phyloP scores from a whole-genome alignment of 2,888 invertebrate species.

The Ochropleura plecta region DNA sequence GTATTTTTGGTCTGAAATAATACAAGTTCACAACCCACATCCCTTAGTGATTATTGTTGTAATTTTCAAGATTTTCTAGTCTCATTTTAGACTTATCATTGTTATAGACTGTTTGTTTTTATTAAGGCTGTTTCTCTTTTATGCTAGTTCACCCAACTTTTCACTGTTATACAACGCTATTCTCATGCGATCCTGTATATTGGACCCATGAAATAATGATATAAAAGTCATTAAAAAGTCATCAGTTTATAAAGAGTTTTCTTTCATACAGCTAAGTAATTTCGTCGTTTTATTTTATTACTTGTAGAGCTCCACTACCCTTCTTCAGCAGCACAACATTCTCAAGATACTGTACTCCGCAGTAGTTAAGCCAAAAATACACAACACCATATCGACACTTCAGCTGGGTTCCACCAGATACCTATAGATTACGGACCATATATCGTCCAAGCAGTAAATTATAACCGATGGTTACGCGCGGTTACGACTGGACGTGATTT shows the following conservation, averaged over 20 bases:
- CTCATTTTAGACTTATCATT: background rate
- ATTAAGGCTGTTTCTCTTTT: background rate
- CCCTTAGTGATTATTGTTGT: background rate
- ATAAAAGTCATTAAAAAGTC: no score
- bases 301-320: background rate
- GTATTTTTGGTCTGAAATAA: constrained; percentile 12
- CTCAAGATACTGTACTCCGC: background rate
- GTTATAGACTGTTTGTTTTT: background rate
- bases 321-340: background rate
- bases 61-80: background rate
- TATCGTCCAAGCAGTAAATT: constrained; percentile 41
- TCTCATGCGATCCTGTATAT: background rate
- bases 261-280: background rate
- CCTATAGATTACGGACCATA: constrained; percentile 22
- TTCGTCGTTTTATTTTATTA: background rate
- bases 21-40: background rate
- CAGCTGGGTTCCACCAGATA: constrained; percentile 21
- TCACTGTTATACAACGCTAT: background rate
- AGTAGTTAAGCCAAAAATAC: constrained; percentile 20
- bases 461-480: constrained; percentile 39
- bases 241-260: no score
- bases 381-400: constrained; percentile 36
- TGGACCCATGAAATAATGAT: background rate
- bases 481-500: constrained; percentile 47
- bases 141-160: background rate